Percentiles rank a stretch among this genome's conserved stretches.
Evolutionary conservation across 2,113 vertebrate genomes (phyloP).

Genomic region (Hassar affinis): DNA sequence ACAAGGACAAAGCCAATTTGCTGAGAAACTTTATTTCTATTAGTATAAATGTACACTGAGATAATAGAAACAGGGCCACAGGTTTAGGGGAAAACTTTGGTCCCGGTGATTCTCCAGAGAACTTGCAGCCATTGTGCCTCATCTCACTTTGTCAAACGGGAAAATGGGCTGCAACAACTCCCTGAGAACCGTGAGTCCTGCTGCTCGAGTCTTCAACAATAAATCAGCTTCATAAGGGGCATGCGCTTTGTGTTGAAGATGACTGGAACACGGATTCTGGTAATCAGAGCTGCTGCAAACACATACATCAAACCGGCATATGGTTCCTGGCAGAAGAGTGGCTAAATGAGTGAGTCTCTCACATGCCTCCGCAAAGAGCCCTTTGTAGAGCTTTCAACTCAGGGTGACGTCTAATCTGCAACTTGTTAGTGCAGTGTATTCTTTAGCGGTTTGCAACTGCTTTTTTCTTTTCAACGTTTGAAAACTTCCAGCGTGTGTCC

Average conservation of each 20-base stretch:
- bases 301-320: constrained; percentile 68
- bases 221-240: constrained; percentile 71
- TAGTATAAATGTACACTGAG: constrained; percentile 3
- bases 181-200: constrained; percentile 60
- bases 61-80: constrained; percentile 59
- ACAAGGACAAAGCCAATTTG: constrained; percentile 78
- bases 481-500: not conserved
- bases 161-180: constrained; percentile 54
- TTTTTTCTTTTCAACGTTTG: not conserved
- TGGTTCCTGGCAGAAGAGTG: constrained; percentile 52
- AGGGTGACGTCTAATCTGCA: constrained; percentile 21
- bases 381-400: constrained; percentile 28
- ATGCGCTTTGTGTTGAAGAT: constrained; percentile 61
- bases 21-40: constrained; percentile 59
- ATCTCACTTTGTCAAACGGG: constrained; percentile 72
- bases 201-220: constrained; percentile 65
- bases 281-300: constrained; percentile 61
- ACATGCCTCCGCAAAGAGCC: constrained; percentile 56
- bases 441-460: not conserved
- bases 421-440: constrained; percentile 11
- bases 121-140: constrained; percentile 66
- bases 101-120: constrained; percentile 64
- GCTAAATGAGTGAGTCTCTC: constrained; percentile 61
- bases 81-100: constrained; percentile 67
- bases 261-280: constrained; percentile 65